Percentiles rank a stretch among this genome's conserved stretches.
phyloP scores from a whole-genome alignment of 2,797 vertebrate species.

The Hoplostethus mediterraneus region DNA sequence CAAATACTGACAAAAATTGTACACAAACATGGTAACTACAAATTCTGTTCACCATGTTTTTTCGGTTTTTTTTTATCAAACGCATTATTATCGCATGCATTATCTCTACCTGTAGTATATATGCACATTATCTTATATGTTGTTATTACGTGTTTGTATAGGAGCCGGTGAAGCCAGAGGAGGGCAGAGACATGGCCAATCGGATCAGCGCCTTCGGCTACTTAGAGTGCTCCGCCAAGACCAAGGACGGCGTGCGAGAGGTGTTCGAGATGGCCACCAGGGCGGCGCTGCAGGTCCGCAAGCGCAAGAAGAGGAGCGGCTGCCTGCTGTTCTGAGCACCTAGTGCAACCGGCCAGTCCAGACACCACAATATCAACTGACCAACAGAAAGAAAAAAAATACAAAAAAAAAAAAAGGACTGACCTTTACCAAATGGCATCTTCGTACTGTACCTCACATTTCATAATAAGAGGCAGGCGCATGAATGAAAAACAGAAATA shows the following conservation, averaged over 20 bases:
- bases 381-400: slow-evolving; percentile 44
- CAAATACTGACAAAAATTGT: too few species aligned
- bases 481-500: slow-evolving; percentile 46
- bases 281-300: slow-evolving; percentile 95
- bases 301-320: slow-evolving; percentile 89
- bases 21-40: too few species aligned
- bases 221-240: slow-evolving; percentile 98
- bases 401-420: slow-evolving; percentile 60
- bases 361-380: slow-evolving; percentile 39
- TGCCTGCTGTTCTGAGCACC: slow-evolving; percentile 90
- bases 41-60: too few species aligned
- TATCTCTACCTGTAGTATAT: background rate
- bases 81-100: too few species aligned
- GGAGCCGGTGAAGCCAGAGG: slow-evolving; percentile 95
- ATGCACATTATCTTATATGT: background rate
- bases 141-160: slow-evolving; percentile 54
- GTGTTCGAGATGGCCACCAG: slow-evolving; percentile 98
- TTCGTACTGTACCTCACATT: slow-evolving; percentile 82
- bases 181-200: slow-evolving; percentile 95
- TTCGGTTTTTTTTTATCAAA: slow-evolving; percentile 5
- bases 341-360: slow-evolving; percentile 1
- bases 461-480: slow-evolving; percentile 63
- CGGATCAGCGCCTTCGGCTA: slow-evolving; percentile 95
- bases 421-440: slow-evolving; percentile 79
- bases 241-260: slow-evolving; percentile 96